Conservation (phyloP, 2,797 vertebrate species). For the Buphagus erythrorhynchus region DNA sequence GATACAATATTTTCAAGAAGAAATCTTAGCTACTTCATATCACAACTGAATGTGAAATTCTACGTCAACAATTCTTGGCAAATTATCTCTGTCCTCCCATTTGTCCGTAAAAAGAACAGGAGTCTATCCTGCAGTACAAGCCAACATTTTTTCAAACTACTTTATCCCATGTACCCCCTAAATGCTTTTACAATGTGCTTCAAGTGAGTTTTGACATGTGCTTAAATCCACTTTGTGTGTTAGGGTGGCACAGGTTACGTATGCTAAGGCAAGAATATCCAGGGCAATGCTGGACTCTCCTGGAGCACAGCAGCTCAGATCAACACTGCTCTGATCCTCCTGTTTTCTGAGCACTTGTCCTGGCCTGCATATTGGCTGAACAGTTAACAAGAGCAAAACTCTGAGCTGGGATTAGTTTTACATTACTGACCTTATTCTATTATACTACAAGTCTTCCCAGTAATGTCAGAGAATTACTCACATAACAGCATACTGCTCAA, state of each 20-base stretch:
- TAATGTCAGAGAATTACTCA: slow-evolving; percentile 32
- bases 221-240: background rate
- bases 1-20: background rate
- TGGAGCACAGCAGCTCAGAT: background rate
- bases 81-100: background rate
- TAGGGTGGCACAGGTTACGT: background rate
- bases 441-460: background rate
- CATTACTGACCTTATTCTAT: background rate
- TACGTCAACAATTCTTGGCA: background rate
- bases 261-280: background rate
- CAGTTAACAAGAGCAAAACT: background rate
- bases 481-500: slow-evolving; percentile 14
- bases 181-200: background rate
- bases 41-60: background rate
- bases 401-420: background rate
- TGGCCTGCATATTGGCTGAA: background rate
- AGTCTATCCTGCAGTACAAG: background rate
- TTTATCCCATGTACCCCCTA: background rate
- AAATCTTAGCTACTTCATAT: background rate
- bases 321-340: background rate
- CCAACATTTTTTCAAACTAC: background rate
- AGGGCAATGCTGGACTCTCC: background rate
- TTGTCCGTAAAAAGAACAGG: background rate
- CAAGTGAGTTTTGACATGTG: background rate
- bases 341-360: background rate